Evolutionary conservation across 2,113 vertebrate genomes (phyloP).

Genomic region (Diadophis punctatus): DNA sequence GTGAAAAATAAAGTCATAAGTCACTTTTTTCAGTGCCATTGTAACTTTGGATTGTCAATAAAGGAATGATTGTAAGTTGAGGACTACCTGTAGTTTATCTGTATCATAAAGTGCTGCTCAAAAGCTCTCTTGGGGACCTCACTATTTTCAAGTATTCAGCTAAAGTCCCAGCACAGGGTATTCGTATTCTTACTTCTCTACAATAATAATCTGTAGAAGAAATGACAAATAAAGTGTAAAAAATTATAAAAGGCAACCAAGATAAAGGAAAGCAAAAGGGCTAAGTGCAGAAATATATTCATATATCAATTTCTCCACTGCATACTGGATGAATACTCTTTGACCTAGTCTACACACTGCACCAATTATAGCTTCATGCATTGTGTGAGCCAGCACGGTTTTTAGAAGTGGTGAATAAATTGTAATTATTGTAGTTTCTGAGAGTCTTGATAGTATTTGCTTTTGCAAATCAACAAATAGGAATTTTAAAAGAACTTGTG

Average conservation of each 20-base stretch:
- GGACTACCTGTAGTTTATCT: background rate
- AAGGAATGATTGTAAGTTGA: background rate
- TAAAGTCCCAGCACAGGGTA: background rate
- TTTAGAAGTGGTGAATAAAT: background rate
- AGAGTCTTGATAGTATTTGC: background rate
- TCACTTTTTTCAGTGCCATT: background rate
- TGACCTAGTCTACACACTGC: background rate
- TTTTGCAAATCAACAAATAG: background rate
- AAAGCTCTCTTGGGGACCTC: background rate
- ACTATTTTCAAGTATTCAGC: background rate
- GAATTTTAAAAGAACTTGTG: background rate
- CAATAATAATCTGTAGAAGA: background rate
- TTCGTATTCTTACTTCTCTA: background rate
- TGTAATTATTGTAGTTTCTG: background rate
- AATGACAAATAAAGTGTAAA: background rate
- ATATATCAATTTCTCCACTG: background rate
- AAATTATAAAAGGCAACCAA: background rate
- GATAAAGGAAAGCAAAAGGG: background rate
- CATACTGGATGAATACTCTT: background rate
- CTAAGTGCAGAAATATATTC: background rate
- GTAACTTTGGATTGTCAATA: background rate
- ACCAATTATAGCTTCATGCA: background rate
- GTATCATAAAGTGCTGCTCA: background rate
- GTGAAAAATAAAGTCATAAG: background rate
- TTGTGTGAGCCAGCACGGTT: background rate